Evolutionary conservation across 2,797 vertebrate genomes (phyloP).

Genomic region (Sebastes diaconus): DNA sequence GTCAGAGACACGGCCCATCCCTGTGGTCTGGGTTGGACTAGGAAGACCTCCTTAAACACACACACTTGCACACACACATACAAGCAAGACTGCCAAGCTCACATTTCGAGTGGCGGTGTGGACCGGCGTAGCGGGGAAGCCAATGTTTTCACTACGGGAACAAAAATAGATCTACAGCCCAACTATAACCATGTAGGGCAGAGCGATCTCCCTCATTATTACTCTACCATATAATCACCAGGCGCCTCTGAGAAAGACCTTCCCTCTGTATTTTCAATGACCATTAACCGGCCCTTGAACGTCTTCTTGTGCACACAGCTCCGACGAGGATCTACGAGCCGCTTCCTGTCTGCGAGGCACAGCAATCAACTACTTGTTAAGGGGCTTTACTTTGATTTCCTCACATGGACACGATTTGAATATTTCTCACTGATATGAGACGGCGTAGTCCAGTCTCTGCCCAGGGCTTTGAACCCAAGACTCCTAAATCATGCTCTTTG

Average conservation of each 20-base stretch:
- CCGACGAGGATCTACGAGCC: slow-evolving; percentile 47
- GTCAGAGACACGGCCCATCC: slow-evolving; percentile 70
- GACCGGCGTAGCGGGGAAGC: slow-evolving; percentile 33
- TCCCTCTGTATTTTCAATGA: slow-evolving; percentile 64
- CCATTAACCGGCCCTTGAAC: slow-evolving; percentile 80
- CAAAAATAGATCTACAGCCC: slow-evolving; percentile 62
- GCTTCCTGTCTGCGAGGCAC: slow-evolving; percentile 74
- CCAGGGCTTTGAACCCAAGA: slow-evolving; percentile 83
- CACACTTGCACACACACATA: slow-evolving; percentile 21
- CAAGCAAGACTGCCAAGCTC: slow-evolving; percentile 44
- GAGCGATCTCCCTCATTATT: slow-evolving; percentile 69
- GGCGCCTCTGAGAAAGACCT: slow-evolving; percentile 35
- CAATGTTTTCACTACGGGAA: slow-evolving; percentile 57
- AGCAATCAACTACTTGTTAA: slow-evolving; percentile 79
- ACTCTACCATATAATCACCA: slow-evolving; percentile 66
- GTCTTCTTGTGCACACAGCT: slow-evolving; percentile 63
- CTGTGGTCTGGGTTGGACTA: slow-evolving; percentile 69
- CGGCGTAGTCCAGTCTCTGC: slow-evolving; percentile 77
- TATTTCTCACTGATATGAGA: slow-evolving; percentile 85
- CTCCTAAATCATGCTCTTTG: slow-evolving; percentile 85
- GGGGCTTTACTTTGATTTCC: slow-evolving; percentile 80
- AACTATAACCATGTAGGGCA: slow-evolving; percentile 58
- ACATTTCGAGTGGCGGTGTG: slow-evolving; percentile 42
- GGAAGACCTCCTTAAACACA: slow-evolving; percentile 60
- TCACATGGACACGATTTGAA: slow-evolving; percentile 81